Evolutionary conservation across 2,113 vertebrate species (phyloP), one percentile per base, ranked within the genome.

Genomic region (Heterocephalus glaber): DNA sequence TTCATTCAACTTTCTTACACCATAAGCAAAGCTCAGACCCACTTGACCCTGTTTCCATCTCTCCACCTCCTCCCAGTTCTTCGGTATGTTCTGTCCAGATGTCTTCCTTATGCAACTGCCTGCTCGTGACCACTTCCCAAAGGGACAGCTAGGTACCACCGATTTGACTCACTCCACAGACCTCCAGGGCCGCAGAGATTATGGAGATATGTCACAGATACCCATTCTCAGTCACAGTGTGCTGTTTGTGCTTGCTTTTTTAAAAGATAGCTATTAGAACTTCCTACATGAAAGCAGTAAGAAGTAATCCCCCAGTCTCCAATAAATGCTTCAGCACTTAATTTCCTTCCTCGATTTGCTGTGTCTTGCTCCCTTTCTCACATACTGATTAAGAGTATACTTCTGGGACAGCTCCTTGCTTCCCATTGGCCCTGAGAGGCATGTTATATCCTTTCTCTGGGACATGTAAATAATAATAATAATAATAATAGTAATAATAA

Each of bases 1-100:
- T 49, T 8, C 3, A 1, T 60, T 80, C 49, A 72, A 22, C 0
- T 86, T 33, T 58, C 26, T 54, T 54, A 6, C 49, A 26, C 12
- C 2, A 20, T n/a, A 44, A 61, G 3, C 13, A 28, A 3, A 2
- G 7, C 3, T 81, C 6, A 86, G 52, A 20, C 17, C 14, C 6
- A 61, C 8, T 0, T 61, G 33, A n/a, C 1, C 17, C 3, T 44
- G 0, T 33, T 54, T 22, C 7, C 5, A 35, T 20, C 5, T 19
- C n/a, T 38, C 30, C 3, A 54, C 33, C 49, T 60, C 22, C 26
- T 63, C 54, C 28, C 33, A 9, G 7, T 60, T 68, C 24, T 54
- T 79, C 24, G 20, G 17, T 13, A 1, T 52, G 5, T 5, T n/a
- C 26, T 0, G 35, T 5, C 8, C 2, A 24, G 13, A 17, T 24